Percentiles rank a stretch among this genome's conserved stretches.
Evolutionary conservation across 2,113 vertebrate species (phyloP).

Genomic region (Alexandromys fortis): DNA sequence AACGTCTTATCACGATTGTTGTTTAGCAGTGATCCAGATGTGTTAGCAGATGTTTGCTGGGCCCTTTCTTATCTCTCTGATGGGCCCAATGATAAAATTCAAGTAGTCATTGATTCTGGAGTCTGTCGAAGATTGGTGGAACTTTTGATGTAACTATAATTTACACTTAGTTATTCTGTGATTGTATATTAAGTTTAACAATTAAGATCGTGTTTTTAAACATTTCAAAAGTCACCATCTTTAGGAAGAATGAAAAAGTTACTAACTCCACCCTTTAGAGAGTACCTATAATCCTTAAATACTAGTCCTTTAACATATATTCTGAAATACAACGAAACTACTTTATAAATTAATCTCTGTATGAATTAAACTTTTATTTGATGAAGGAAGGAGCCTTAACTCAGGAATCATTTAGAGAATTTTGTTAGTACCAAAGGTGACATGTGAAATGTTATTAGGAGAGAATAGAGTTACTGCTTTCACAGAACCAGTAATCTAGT

Average conservation of each 20-base stretch:
- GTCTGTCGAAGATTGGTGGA: slow-evolving; percentile 95
- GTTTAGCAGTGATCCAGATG: slow-evolving; percentile 94
- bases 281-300: slow-evolving; percentile 25
- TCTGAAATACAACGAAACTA: background rate
- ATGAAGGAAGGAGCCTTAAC: background rate
- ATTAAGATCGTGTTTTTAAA: slow-evolving; percentile 1
- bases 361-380: background rate
- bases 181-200: slow-evolving; percentile 49
- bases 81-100: slow-evolving; percentile 96
- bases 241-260: slow-evolving; percentile 35
- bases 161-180: slow-evolving; percentile 51
- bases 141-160: slow-evolving; percentile 92
- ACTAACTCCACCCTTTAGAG: background rate
- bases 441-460: background rate
- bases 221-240: background rate
- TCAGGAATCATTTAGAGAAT: slow-evolving; percentile 34
- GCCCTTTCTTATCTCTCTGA: slow-evolving; percentile 95
- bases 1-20: slow-evolving; percentile 92
- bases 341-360: slow-evolving; percentile 39
- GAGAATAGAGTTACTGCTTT: background rate
- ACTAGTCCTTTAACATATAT: slow-evolving; percentile 28
- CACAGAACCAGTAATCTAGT: background rate
- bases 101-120: slow-evolving; percentile 95
- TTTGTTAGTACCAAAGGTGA: background rate
- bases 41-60: slow-evolving; percentile 95